A percentile compares a stretch with the other conserved stretches of the same genome.
phyloP scores from a whole-genome alignment of 1,140 invertebrate species.

The Berghia stephanieae region DNA sequence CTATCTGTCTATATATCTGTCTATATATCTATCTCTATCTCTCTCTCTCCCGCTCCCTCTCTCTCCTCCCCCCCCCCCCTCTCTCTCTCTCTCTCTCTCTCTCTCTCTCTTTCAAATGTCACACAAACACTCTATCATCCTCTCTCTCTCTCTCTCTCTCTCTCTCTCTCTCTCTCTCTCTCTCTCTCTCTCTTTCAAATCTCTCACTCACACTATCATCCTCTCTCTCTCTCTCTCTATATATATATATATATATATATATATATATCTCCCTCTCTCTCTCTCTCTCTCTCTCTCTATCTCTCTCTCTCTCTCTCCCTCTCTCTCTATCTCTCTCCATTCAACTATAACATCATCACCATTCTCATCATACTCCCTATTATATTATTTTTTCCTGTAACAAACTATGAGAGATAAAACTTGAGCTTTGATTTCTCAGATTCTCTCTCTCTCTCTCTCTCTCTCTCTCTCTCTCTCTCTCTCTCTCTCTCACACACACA shows the following conservation, averaged over 20 bases:
- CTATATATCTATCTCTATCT: too few species aligned
- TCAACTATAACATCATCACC: too few species aligned
- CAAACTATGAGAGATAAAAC: not conserved
- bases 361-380: too few species aligned
- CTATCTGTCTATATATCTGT: too few species aligned
- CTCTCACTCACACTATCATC: not conserved
- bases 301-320: too few species aligned
- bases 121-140: not conserved
- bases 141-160: not conserved
- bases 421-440: not conserved
- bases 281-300: too few species aligned
- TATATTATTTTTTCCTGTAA: too few species aligned
- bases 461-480: not conserved
- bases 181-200: conserved; percentile 17
- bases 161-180: conserved; percentile 2
- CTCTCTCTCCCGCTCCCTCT: too few species aligned
- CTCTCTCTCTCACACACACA: not conserved
- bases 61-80: not conserved
- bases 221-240: conserved; percentile 3
- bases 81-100: not conserved
- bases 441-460: too few species aligned
- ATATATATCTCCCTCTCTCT: too few species aligned
- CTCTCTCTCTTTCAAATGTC: not conserved
- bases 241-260: too few species aligned
- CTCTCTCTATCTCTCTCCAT: too few species aligned